These are phyloP conservation scores for Theristicus caerulescens DNA, from an alignment of 2,113 vertebrate species.

Conservation along the genomic window DNA sequence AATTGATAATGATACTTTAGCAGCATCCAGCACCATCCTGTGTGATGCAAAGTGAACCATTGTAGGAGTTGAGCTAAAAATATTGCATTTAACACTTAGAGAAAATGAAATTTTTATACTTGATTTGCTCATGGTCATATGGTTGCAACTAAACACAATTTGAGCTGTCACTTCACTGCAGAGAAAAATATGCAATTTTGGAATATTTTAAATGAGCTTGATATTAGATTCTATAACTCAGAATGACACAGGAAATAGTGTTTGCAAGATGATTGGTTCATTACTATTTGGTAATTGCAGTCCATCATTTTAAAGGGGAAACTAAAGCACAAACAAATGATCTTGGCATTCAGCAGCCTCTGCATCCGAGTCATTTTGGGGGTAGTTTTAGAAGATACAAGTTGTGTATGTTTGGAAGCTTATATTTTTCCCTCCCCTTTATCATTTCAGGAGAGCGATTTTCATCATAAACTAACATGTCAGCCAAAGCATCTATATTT, in stretches of 20 bases:
- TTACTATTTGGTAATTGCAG: slow-evolving; percentile 69
- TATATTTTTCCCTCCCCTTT: slow-evolving; percentile 30
- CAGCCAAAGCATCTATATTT: slow-evolving; percentile 79
- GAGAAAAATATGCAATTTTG: slow-evolving; percentile 64
- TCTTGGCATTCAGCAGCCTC: not conserved
- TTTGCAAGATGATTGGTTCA: slow-evolving; percentile 71
- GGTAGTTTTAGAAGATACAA: not conserved
- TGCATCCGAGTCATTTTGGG: not conserved
- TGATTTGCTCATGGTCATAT: slow-evolving; percentile 65
- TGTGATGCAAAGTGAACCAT: slow-evolving; percentile 42
- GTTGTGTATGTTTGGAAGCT: slow-evolving; percentile 9
- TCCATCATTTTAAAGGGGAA: slow-evolving; percentile 62
- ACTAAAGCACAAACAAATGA: slow-evolving; percentile 55
- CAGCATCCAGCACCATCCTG: slow-evolving; percentile 59
- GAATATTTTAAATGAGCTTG: slow-evolving; percentile 68
- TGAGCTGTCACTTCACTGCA: slow-evolving; percentile 65
- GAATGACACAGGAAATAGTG: slow-evolving; percentile 62
- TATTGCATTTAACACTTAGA: slow-evolving; percentile 70
- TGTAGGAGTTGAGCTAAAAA: slow-evolving; percentile 65
- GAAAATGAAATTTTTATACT: slow-evolving; percentile 70
- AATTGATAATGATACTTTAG: slow-evolving; percentile 66
- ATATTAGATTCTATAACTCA: slow-evolving; percentile 71
- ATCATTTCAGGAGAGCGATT: slow-evolving; percentile 75
- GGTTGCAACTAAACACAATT: slow-evolving; percentile 56
- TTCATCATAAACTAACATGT: slow-evolving; percentile 79